A percentile compares a stretch with the other conserved stretches of the same genome.
Evolutionary conservation across 2,113 vertebrate genomes (phyloP).

Genomic region (Diadophis punctatus): DNA sequence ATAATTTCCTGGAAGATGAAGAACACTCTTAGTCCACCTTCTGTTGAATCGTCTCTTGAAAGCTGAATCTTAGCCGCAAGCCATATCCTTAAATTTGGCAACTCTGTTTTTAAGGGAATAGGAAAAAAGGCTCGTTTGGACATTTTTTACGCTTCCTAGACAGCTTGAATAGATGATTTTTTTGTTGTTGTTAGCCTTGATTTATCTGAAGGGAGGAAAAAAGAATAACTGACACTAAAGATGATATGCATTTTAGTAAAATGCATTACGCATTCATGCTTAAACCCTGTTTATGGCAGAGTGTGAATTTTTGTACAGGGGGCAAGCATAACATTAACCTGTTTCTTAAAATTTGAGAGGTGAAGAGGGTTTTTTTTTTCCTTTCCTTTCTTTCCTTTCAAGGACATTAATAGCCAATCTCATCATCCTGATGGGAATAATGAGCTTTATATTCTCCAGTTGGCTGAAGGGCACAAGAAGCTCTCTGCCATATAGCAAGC

Average conservation of each 20-base stretch:
- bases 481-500: background rate
- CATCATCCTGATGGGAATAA: background rate
- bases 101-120: background rate
- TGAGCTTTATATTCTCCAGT: background rate
- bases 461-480: background rate
- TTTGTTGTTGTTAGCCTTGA: background rate
- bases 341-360: background rate
- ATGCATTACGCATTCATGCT: background rate
- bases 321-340: background rate
- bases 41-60: background rate
- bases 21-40: no score
- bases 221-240: background rate
- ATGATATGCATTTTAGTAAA: background rate
- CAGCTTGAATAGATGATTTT: background rate
- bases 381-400: background rate
- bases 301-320: background rate
- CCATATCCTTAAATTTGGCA: background rate
- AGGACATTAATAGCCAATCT: no score
- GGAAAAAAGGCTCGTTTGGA: background rate
- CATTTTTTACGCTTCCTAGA: background rate
- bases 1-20: background rate
- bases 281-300: background rate
- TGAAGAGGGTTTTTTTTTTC: background rate
- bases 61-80: background rate
- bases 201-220: background rate